phyloP scores from a whole-genome alignment of 2,888 invertebrate genomes.

The Tetheella fluctuosa region DNA sequence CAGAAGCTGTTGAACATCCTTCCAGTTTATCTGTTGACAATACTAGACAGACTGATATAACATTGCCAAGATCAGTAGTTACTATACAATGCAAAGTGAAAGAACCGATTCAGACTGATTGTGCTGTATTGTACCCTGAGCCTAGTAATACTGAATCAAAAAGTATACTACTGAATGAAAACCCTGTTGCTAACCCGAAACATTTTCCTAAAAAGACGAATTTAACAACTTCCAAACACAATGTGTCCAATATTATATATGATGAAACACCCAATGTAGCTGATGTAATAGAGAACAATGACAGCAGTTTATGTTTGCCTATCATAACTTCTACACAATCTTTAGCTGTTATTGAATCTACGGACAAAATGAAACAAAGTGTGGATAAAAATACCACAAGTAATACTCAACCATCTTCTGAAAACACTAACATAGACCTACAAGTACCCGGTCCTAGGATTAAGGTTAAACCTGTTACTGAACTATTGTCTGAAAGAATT shows the following conservation, averaged over 20 bases:
- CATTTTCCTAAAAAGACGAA: constrained; percentile 61
- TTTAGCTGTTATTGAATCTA: constrained; percentile 41
- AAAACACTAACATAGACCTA: too few relatives aligned
- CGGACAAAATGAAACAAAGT: constrained; percentile 12
- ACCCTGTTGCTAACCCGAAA: constrained; percentile 73
- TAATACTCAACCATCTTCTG: too few relatives aligned
- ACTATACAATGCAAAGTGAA: too few relatives aligned
- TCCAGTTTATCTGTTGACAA: background rate
- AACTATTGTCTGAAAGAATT: constrained; percentile 62
- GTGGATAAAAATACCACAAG: constrained; percentile 15
- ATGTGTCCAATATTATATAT: background rate
- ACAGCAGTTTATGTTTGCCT: constrained; percentile 48
- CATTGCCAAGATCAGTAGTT: background rate
- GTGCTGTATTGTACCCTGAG: background rate
- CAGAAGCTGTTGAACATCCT: constrained; percentile 41
- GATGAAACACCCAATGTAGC: background rate
- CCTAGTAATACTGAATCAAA: constrained; percentile 20
- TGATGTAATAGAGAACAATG: constrained; percentile 18
- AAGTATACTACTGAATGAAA: constrained; percentile 54
- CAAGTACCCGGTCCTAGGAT: constrained; percentile 53
- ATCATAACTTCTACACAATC: constrained; percentile 66
- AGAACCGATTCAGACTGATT: background rate
- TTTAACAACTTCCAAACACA: constrained; percentile 22
- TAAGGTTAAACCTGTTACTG: constrained; percentile 71
- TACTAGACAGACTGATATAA: background rate